Evolutionary conservation across 2,888 invertebrate genomes (phyloP), one percentile per base, ranked within the genome.

Genomic region (Pristionchus entomophagus): DNA sequence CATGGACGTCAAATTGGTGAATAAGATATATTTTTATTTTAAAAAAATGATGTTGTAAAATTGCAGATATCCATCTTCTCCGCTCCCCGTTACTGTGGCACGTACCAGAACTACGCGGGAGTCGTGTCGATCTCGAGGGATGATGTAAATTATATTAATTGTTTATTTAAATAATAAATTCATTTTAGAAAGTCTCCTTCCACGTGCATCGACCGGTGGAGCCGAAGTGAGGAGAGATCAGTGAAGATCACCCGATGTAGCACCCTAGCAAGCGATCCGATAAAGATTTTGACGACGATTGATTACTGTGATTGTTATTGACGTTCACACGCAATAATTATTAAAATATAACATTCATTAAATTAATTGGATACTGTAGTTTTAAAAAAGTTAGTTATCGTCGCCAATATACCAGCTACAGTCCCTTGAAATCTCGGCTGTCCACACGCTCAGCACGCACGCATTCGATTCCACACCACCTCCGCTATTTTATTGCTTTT

Each of bases 1-100:
- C n/a, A 82, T 91, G 41, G 91, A 59, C 38, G 56, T 26, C 17
- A 82, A 32, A 49, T 49, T 80, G 59, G 82, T 89, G 12, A 38
- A n/a, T n/a, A n/a, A n/a, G 6, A 51, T 32, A 32, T 29, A 3
- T 32, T 0, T 6, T 8, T 32, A 38, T 32, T 35, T 51, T 19
- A 53, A 35, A 80, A 8, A 32, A 0, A 8, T 1, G 5, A 56
- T 82, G 8, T 10, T 10, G 14, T 6, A 14, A 10, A 14, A 45
- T 3, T n/a, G 8, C 38, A 82, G 82, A 59, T 90, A 62, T 89
- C 90, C 5, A 89, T 90, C 26, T 90, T 90, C 86, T 90, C 90
- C 26, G 90, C 97, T 88, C 97, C 97, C 85, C 89, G 97, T 94
- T 97, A 97, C 94, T 97, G 97, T 94, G 97, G 97, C 87, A 94